These are phyloP conservation scores for Cathartes aura DNA, from an alignment of 2,113 vertebrate genomes.

Conservation along the genomic window DNA sequence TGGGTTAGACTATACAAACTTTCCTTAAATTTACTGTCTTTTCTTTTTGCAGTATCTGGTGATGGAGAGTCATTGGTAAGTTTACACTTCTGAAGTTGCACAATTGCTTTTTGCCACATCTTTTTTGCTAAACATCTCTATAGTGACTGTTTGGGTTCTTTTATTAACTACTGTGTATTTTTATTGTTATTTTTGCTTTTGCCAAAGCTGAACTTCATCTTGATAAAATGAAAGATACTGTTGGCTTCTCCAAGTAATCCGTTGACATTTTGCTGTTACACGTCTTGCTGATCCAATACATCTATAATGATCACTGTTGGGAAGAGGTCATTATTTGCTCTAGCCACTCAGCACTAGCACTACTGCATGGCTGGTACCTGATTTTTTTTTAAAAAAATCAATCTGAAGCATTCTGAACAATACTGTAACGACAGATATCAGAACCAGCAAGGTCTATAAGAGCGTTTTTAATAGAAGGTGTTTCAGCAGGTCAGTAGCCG, in stretches of 20 bases:
- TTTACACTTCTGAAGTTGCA: neutral
- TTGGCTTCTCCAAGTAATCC: neutral
- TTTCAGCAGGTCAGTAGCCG: neutral
- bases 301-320: neutral
- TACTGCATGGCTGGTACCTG: neutral
- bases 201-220: neutral
- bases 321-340: neutral
- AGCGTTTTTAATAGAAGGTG: neutral
- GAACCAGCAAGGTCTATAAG: neutral
- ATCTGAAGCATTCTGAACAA: neutral
- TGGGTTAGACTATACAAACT: neutral
- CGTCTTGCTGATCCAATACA: rapidly evolving
- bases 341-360: no score
- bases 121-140: neutral
- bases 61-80: conserved; percentile 93
- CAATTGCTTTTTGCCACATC: rapidly evolving
- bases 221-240: neutral
- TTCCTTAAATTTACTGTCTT: neutral
- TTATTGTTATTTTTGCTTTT: neutral
- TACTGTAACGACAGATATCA: rapidly evolving
- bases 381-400: neutral
- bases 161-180: neutral
- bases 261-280: neutral
- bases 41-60: conserved; percentile 80
- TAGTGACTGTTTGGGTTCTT: neutral